Evolutionary conservation across 2,888 invertebrate species (phyloP).

Genomic region (Priocnemis perturbator): DNA sequence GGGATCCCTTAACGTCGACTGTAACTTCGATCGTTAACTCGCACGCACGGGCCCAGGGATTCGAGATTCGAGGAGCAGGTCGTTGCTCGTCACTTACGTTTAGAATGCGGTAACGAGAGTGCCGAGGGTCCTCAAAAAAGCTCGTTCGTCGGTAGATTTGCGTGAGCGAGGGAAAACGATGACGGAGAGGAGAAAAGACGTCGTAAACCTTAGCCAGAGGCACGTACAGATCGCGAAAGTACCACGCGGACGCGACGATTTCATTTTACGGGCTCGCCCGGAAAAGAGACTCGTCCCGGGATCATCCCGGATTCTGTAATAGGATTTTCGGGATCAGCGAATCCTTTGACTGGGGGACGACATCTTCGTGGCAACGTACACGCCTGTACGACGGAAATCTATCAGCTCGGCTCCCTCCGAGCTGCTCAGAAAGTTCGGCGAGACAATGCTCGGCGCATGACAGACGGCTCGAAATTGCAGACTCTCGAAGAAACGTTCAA

Average conservation of each 20-base stretch:
- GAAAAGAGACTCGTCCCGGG: slow-evolving; percentile 30
- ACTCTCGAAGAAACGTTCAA: too few species aligned
- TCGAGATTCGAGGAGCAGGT: neutral
- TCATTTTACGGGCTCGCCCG: slow-evolving; percentile 50
- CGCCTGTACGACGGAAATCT: neutral
- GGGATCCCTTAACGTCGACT: neutral
- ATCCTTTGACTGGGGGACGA: slow-evolving; percentile 22
- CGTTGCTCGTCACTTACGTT: neutral
- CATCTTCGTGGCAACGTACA: slow-evolving; percentile 42
- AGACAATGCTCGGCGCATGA: neutral
- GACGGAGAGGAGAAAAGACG: slow-evolving; percentile 5
- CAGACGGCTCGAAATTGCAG: too few species aligned
- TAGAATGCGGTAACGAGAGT: too few species aligned
- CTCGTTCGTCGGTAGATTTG: slow-evolving; percentile 20
- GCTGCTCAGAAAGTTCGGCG: neutral
- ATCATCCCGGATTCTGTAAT: slow-evolving; percentile 45
- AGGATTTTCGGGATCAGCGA: slow-evolving; percentile 51
- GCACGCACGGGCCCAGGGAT: too few species aligned
- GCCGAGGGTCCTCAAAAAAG: neutral
- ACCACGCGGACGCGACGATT: slow-evolving; percentile 49
- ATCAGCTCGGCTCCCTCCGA: neutral
- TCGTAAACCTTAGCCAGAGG: slow-evolving; percentile 40
- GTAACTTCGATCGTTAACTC: neutral
- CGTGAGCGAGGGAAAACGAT: neutral
- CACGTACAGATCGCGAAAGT: slow-evolving; percentile 47